Percentiles rank a stretch among this genome's conserved stretches.
Conservation (phyloP, 2,113 vertebrate genomes). For the Anseranas semipalmata region DNA sequence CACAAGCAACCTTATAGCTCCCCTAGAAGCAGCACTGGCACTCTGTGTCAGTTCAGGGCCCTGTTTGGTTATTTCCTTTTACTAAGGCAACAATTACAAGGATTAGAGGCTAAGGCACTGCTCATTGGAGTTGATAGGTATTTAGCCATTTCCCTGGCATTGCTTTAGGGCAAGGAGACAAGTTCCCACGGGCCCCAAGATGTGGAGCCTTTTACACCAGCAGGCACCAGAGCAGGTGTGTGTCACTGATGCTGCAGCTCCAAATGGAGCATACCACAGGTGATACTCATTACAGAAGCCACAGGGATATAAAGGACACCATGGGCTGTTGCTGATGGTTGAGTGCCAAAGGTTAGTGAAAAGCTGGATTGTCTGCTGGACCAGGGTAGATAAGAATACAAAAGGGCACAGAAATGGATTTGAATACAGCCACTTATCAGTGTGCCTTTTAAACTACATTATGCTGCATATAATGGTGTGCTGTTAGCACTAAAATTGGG, state of each 20-base stretch:
- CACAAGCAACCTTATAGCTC: neutral
- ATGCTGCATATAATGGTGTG: conserved; percentile 63
- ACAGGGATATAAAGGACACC: conserved; percentile 28
- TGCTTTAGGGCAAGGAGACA: conserved; percentile 7
- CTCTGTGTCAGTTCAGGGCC: neutral
- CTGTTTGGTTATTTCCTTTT: neutral
- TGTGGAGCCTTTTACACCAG: neutral
- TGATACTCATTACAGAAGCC: conserved; percentile 72
- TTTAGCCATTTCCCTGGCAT: conserved; percentile 15
- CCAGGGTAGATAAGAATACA: conserved; percentile 79
- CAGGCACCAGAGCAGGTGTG: conserved; percentile 53
- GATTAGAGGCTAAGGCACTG: conserved; percentile 8
- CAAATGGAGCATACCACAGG: conserved; percentile 63
- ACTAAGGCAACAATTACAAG: conserved; percentile 37
- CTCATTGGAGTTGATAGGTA: neutral
- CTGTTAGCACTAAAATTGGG: conserved; percentile 74
- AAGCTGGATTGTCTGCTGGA: conserved; percentile 78
- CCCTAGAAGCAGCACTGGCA: neutral
- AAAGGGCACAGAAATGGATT: conserved; percentile 76
- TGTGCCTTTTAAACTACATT: conserved; percentile 75
- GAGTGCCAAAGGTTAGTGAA: conserved; percentile 81
- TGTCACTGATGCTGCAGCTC: conserved; percentile 27
- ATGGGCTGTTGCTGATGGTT: conserved; percentile 63
- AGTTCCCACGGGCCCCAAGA: conserved; percentile 14
- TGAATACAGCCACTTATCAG: conserved; percentile 78